Percentiles rank a stretch among this genome's conserved stretches.
Evolutionary conservation across 2,888 invertebrate genomes (phyloP).

Genomic region (Conistra vaccinii): DNA sequence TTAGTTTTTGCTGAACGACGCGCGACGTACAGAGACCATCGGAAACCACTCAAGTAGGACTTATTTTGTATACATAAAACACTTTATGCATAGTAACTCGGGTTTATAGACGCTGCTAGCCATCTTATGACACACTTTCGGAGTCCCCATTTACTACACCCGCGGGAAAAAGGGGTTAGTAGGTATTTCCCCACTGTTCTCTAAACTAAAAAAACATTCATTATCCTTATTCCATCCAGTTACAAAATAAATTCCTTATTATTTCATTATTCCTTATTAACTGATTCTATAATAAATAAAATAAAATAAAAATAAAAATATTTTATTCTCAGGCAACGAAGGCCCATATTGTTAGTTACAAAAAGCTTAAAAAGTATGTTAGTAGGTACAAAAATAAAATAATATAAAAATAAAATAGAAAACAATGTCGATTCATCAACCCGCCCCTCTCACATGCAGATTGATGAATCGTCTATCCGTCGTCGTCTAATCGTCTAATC

Average conservation of each 20-base stretch:
- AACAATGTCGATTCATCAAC: no score
- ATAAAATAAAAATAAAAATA: no score
- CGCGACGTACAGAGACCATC: neutral
- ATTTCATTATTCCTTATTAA: no score
- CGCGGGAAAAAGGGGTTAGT: neutral
- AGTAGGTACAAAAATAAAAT: no score
- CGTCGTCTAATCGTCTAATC: no score
- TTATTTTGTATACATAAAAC: neutral
- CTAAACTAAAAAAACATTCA: neutral
- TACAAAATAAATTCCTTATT: neutral
- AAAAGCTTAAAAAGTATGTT: no score
- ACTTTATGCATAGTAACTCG: neutral
- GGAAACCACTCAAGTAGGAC: neutral
- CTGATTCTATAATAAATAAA: no score
- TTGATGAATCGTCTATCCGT: no score
- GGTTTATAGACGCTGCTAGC: constrained; percentile 8
- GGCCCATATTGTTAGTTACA: no score
- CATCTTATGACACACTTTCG: constrained; percentile 12
- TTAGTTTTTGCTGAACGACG: neutral
- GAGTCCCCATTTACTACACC: constrained; percentile 4
- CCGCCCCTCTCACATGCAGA: no score
- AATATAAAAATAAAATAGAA: no score
- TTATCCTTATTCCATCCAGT: neutral
- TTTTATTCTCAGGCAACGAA: no score
- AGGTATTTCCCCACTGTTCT: neutral